Base-by-base conservation (phyloP, 2,888 invertebrate genomes). In the Laothoe populi region DNA sequence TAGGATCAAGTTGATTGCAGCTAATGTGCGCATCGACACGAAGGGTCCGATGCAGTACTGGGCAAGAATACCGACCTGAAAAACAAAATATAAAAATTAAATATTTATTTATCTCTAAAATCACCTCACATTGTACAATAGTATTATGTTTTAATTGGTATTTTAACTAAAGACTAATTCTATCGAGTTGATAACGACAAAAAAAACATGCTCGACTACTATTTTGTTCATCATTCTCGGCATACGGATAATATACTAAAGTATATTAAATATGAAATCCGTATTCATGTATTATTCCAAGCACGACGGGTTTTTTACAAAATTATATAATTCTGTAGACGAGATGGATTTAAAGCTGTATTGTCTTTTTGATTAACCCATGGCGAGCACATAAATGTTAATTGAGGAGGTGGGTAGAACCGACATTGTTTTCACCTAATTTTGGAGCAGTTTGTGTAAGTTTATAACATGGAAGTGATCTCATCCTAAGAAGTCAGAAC, bases 11-110 rank as follows among this genome's bases (percentile, higher is more conserved):
- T 94, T 95, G 78, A 94, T 90, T 62, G 86, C 86, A 61, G 94
- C 94, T 66, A 94, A 85, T 23, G 81, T 82, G 68, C 84, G 86
- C 84, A 95, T 94, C 67, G 93, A 85, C 49, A 93, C 94, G 73
- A 90, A 94, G 4, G 94, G 94, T 21, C 94, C 95, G 70, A 95
- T 92, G 76, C 94, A 89, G 84, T 94, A 95, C 67, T 95, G 94
- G 72, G 94, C 82, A 74, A 95, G 89, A 79, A 94, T 94, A 67
- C 95, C 95, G 74, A 94, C 82, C 92, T 93, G 92, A 62, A 59
- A 68, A 72, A 73, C n/a, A 67, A 68, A 77, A 61, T 67, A 42
- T 57, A 63, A 13, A 35, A 21, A 24, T 49, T 64, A 61, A 57
- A 2, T 21, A 44, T 16, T 8, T 23, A 44, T 16, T 8, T 23